Conservation (phyloP, 2,113 vertebrate genomes). For the Dendrocopos noguchii region DNA sequence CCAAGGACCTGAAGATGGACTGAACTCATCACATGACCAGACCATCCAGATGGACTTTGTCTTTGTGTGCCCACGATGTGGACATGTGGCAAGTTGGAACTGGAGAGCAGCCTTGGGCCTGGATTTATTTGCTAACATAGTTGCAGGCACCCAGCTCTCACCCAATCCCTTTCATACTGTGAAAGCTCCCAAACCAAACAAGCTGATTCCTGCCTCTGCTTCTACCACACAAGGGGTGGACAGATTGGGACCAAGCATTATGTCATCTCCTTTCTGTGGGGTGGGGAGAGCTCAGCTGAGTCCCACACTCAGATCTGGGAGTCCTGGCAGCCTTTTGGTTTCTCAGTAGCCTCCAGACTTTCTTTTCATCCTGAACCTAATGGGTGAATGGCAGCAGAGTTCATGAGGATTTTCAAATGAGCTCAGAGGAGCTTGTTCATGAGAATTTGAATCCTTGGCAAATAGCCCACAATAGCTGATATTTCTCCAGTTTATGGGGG, state of each 20-base stretch:
- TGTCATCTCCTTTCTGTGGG: neutral
- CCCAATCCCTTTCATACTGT: neutral
- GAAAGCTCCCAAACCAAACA: neutral
- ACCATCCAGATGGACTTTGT: neutral
- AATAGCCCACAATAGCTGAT: neutral
- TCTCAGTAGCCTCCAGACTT: conserved; percentile 18
- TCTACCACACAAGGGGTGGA: neutral
- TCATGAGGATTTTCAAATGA: conserved; percentile 14
- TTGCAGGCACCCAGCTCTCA: neutral
- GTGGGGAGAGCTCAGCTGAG: neutral
- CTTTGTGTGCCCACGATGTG: neutral
- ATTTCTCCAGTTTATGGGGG: conserved; percentile 36
- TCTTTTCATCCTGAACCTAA: neutral
- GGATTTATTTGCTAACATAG: neutral
- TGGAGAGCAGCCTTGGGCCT: neutral
- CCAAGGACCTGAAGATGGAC: neutral
- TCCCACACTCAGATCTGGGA: neutral
- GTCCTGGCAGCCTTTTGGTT: neutral
- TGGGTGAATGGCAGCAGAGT: neutral
- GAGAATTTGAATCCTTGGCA: conserved; percentile 52
- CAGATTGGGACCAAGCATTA: accelerated
- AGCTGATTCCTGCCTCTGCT: neutral
- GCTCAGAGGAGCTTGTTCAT: conserved; percentile 29
- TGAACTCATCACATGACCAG: neutral
- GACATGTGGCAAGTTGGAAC: neutral